Conservation (phyloP, 64 coral and sea anemone genomes). For the Cladopsammia gracilis region DNA sequence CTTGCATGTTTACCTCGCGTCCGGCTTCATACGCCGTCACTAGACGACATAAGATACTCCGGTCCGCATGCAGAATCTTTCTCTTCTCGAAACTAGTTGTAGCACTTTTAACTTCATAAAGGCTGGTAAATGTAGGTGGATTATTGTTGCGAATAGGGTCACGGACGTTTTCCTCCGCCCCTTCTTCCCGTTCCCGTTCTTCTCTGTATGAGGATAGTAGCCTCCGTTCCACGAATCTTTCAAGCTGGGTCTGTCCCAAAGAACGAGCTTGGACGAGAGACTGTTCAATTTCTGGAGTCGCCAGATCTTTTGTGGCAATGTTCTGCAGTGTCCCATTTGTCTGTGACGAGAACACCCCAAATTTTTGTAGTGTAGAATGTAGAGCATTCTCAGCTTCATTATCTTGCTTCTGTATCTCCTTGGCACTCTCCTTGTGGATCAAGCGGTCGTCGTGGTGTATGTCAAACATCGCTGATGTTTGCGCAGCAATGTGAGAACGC, state of each 20-base stretch:
- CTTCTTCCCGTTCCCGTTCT: too few relatives aligned
- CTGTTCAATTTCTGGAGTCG: too few relatives aligned
- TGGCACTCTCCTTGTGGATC: too few relatives aligned
- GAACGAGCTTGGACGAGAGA: too few relatives aligned
- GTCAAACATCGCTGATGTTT: conserved; percentile 22
- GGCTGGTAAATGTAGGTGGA: neutral
- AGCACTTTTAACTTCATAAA: conserved; percentile 41
- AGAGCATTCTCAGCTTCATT: conserved; percentile 31
- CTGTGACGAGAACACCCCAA: conserved; percentile 25
- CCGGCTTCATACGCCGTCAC: conserved; percentile 33
- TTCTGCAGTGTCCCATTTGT: neutral
- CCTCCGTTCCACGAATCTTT: conserved; percentile 3
- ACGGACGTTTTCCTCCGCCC: too few relatives aligned
- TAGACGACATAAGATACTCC: conserved; percentile 34
- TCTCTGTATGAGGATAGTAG: too few relatives aligned
- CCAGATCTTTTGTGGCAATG: too few relatives aligned
- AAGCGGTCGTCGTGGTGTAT: neutral
- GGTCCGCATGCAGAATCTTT: conserved; percentile 28
- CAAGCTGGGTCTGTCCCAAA: neutral
- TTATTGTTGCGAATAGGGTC: too few relatives aligned
- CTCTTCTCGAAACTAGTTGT: conserved; percentile 5
- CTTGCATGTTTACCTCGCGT: conserved; percentile 36
- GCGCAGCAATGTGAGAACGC: conserved; percentile 17
- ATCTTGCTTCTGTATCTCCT: conserved; percentile 6
- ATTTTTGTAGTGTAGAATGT: conserved; percentile 33